These are phyloP conservation scores for Acomys russatus DNA, from an alignment of 2,797 vertebrate genomes.

Conservation along the genomic window DNA sequence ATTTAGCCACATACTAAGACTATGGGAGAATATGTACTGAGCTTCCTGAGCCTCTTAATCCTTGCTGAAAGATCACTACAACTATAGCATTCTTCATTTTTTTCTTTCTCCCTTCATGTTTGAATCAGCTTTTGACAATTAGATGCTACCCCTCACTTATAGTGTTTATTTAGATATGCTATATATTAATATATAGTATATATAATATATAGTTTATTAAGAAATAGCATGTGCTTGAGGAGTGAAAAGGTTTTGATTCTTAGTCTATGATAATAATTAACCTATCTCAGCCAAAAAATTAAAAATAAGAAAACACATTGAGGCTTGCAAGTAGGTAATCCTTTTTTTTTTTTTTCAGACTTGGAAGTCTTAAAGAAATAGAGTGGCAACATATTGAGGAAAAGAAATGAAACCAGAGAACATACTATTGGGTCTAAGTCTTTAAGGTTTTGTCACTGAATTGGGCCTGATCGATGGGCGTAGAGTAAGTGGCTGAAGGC, in stretches of 20 bases:
- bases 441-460: conserved; percentile 38
- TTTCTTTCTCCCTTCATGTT: background rate
- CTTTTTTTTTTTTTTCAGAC: conserved; percentile 52
- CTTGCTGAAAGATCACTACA: background rate
- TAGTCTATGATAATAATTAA: background rate
- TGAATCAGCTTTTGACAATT: conserved; percentile 23
- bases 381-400: conserved; percentile 25
- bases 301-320: background rate
- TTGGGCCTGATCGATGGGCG: background rate
- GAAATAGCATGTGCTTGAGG: background rate
- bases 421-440: conserved; percentile 1
- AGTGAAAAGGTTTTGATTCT: conserved; percentile 15
- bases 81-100: background rate
- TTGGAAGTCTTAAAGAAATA: conserved; percentile 47
- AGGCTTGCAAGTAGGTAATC: conserved; percentile 3
- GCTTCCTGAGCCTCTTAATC: background rate
- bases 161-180: conserved; percentile 18
- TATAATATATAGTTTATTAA: background rate
- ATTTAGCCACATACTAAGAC: background rate
- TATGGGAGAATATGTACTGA: background rate
- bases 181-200: background rate
- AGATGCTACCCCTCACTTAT: background rate
- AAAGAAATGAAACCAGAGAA: conserved; percentile 39
- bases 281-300: background rate
- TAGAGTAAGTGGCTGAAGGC: background rate